Conservation (phyloP, 2,113 vertebrate species). For the Cairina moschata region DNA sequence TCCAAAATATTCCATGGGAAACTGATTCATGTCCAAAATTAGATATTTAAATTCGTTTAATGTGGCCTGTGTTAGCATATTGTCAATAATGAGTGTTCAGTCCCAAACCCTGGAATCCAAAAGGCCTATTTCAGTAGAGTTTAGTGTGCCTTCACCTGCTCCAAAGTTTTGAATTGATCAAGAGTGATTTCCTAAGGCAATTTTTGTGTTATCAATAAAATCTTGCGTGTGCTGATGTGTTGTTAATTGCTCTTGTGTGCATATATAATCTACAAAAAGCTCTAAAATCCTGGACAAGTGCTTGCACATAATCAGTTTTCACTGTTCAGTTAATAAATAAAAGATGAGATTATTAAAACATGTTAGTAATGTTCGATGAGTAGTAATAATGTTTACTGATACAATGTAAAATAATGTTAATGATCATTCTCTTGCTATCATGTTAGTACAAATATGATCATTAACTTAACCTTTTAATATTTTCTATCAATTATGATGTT, state of each 20-base stretch:
- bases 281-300: background rate
- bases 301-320: slow-evolving; percentile 21
- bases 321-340: slow-evolving; percentile 29
- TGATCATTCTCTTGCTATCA: background rate
- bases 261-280: background rate
- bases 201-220: background rate
- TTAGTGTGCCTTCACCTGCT: background rate
- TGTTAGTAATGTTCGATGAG: background rate
- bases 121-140: background rate
- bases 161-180: background rate
- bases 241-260: background rate
- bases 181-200: background rate
- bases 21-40: background rate
- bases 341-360: slow-evolving; percentile 26
- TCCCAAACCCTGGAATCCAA: background rate
- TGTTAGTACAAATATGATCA: slow-evolving; percentile 1
- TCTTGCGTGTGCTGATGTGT: background rate
- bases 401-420: slow-evolving; percentile 22
- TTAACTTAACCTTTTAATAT: slow-evolving; percentile 9
- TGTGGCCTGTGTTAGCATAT: rapidly evolving
- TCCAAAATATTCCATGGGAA: background rate
- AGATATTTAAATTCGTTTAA: background rate
- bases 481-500: background rate
- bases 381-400: slow-evolving; percentile 28
- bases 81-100: background rate